Base-by-base conservation (phyloP, 2,888 invertebrate species). In the Koerneria pararmatus region DNA sequence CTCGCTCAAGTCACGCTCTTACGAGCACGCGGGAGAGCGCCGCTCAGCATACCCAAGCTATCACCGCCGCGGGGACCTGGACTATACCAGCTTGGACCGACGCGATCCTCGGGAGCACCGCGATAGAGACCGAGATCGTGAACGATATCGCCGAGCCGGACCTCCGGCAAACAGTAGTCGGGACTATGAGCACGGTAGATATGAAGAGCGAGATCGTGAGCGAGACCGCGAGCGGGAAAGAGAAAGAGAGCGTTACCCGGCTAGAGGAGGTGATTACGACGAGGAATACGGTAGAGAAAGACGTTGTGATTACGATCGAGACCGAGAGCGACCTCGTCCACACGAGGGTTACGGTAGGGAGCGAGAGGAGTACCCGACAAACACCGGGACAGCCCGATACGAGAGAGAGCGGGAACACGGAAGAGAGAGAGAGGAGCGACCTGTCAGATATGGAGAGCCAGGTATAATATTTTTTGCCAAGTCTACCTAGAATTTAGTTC, bases 1-100 rank as follows among this genome's bases (percentile, higher is more conserved):
- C 8, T 77, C 78, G 53, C 53, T 79, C 51, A 83, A 83, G 68
- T 80, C 80, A 48, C 69, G 75, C 8, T 78, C 78, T 58, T 81
- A 82, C 60, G 82, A 83, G 60, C 72, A 82, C 62, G 75, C 82
- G 8, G 77, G 75, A 15, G 77, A 74, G 59, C 61, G 72, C 19
- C 34, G 63, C 6, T 2, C 2, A n/a, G 41, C n/a, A 41, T 5
- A 51, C 1, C 11, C 29, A 19, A 27, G 24, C 48, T 5, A 58
- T 35, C 11, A 6, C 54, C 32, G 70, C 49, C 31, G 64, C 37
- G 49, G 58, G 6, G 70, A 74, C 34, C 60, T 64, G 29, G 71
- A 74, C 59, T 79, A 77, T 68, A 69, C 74, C n/a, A 77, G 77
- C 4, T 66, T 79, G 62, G 80, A 77, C 60, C 59, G 78, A 29